phyloP scores from a whole-genome alignment of 2,797 vertebrate genomes.

The Carapus acus region DNA sequence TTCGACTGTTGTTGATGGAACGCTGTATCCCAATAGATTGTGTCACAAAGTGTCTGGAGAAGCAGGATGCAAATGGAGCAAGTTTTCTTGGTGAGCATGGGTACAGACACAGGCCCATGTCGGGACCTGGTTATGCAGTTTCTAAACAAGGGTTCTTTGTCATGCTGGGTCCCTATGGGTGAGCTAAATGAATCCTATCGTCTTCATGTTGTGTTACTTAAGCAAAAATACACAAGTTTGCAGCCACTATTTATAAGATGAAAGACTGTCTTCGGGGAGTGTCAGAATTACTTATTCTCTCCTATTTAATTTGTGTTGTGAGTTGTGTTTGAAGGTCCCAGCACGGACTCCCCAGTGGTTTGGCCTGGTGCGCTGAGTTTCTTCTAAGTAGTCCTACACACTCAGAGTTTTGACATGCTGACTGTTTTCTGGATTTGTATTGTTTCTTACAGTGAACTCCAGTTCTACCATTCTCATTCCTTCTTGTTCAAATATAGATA shows the following conservation, averaged over 20 bases:
- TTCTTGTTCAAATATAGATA: constrained; percentile 20
- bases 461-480: constrained; percentile 32
- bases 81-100: constrained; percentile 63
- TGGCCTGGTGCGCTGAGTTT: constrained; percentile 57
- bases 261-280: constrained; percentile 74
- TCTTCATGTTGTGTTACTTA: constrained; percentile 69
- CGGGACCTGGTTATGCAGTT: constrained; percentile 60
- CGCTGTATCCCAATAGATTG: constrained; percentile 43
- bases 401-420: constrained; percentile 36
- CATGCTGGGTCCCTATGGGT: constrained; percentile 61
- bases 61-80: constrained; percentile 64
- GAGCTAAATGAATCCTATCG: constrained; percentile 64
- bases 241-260: constrained; percentile 76
- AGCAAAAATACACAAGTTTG: constrained; percentile 66
- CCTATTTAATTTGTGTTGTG: constrained; percentile 70
- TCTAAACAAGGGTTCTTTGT: constrained; percentile 73
- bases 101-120: constrained; percentile 59
- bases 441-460: constrained; percentile 34
- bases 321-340: constrained; percentile 61
- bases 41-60: constrained; percentile 58
- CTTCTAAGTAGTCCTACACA: constrained; percentile 61
- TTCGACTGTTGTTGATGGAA: constrained; percentile 61
- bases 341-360: constrained; percentile 57
- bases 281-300: constrained; percentile 68
- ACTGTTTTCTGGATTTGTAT: constrained; percentile 45